Base-by-base conservation (phyloP, 2,888 invertebrate species). In the Papilio gigon region DNA sequence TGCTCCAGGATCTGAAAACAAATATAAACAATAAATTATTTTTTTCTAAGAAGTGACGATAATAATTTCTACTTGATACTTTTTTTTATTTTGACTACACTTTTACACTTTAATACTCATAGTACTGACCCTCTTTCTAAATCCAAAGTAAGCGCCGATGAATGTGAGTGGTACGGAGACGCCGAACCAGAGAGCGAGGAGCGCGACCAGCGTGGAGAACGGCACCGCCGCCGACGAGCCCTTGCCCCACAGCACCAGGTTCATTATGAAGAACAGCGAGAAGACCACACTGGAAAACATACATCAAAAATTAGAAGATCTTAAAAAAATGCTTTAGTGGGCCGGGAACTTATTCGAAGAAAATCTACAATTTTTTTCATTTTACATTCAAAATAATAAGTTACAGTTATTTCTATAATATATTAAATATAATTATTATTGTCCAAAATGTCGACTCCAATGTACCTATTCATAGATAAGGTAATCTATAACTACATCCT, bases 131-230 rank as follows among this genome's bases (percentile, higher is more conserved):
- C 98, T 93, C 93, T 98, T 98, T 81, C 98, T 96, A 90, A 99
- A 99, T 72, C 99, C 99, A 89, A 99, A 98, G 92, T 98, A 99
- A 53, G 99, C 98, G 33, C 99, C 99, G 74, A 99, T 95, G 87
- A 99, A 99, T 1, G 99, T 99, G 71, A 99, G 93, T 1, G 99
- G 99, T 71, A 99, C 98, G 1, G 99, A 98, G n/a, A 99, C 98
- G 65, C 98, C 96, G 89, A 99, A 97, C 99, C 99, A 99, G 30
- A 99, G 94, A 0, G 98, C 97, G 71, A 99, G 91, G 67, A 99
- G 93, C 25, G 98, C 99, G 68, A 99, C 92, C 66, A 99, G 93
- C 3, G 99, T 99, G 67, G 97, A 97, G 92, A 99, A 99, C 4
- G 99, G 99, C 30, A 99, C 96, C 30, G 99, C 97, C 0, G 98